A percentile compares a stretch with the other conserved stretches of the same genome.
Evolutionary conservation across 2,113 vertebrate genomes (phyloP).

Genomic region (Mormoops blainvillei): DNA sequence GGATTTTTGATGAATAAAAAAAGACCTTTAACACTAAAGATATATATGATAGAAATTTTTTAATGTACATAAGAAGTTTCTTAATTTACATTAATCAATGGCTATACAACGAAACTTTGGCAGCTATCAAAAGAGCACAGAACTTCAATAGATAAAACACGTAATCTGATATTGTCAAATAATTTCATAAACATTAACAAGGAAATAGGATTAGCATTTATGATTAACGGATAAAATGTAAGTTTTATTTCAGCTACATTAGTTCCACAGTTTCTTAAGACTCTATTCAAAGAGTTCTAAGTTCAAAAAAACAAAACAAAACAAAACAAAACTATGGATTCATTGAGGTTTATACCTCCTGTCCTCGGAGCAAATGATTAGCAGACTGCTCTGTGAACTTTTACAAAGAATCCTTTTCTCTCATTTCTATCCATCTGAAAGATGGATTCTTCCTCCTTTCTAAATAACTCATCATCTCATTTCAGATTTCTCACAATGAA

Average conservation of each 20-base stretch:
- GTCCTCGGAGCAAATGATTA: conserved; percentile 50
- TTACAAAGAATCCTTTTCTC: conserved; percentile 62
- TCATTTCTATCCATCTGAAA: conserved; percentile 54
- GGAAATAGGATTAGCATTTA: conserved; percentile 41
- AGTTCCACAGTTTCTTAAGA: conserved; percentile 40
- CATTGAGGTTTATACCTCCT: conserved; percentile 56
- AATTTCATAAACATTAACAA: conserved; percentile 49
- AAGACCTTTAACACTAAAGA: conserved; percentile 4
- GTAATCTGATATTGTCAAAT: conserved; percentile 32
- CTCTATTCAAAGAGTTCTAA: conserved; percentile 47
- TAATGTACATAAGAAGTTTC: background rate
- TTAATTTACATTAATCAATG: conserved; percentile 8
- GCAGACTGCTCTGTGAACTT: conserved; percentile 50
- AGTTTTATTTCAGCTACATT: conserved; percentile 50
- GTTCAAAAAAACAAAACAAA: background rate
- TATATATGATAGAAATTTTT: background rate
- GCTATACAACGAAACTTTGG: conserved; percentile 20
- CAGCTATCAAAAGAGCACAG: background rate
- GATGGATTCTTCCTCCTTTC: conserved; percentile 49
- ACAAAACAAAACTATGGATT: conserved; percentile 38
- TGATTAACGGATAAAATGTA: conserved; percentile 41
- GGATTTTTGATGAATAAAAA: conserved; percentile 11
- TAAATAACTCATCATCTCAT: conserved; percentile 53
- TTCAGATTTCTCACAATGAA: conserved; percentile 46
- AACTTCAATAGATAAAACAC: conserved; percentile 42